Evolutionary conservation across 1,140 invertebrate genomes (phyloP).

Genomic region (Stegodyphus mimosarum): DNA sequence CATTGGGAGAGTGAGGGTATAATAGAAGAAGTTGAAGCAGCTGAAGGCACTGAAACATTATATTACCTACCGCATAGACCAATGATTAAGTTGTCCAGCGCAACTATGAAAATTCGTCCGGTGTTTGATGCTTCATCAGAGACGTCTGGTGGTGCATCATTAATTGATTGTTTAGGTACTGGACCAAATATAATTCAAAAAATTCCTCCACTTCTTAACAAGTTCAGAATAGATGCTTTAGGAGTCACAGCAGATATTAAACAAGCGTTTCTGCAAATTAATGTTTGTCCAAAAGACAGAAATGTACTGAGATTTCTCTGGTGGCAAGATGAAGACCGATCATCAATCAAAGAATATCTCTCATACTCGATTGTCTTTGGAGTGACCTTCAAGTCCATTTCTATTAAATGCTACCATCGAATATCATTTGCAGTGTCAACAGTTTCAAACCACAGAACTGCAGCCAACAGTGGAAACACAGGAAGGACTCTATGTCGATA

Average conservation of each 20-base stretch:
- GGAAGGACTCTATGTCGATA: slow-evolving; percentile 12
- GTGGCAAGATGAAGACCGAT: neutral
- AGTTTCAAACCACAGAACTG: slow-evolving; percentile 2
- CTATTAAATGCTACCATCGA: neutral
- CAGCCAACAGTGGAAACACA: neutral
- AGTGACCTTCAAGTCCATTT: neutral
- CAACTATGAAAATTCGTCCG: slow-evolving; percentile 23
- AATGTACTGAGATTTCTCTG: slow-evolving; percentile 1
- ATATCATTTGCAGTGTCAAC: neutral
- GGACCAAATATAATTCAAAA: neutral
- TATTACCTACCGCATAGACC: slow-evolving; percentile 24
- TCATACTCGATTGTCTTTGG: slow-evolving; percentile 8
- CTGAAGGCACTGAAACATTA: neutral
- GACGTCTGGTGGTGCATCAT: neutral
- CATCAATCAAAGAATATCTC: neutral
- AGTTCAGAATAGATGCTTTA: neutral
- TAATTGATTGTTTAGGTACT: slow-evolving; percentile 16
- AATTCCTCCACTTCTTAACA: neutral
- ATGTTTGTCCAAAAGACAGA: neutral
- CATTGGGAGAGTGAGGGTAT: neutral
- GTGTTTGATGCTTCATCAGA: slow-evolving; percentile 3
- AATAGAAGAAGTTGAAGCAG: neutral
- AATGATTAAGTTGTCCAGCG: slow-evolving; percentile 7
- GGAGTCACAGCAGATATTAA: slow-evolving; percentile 15
- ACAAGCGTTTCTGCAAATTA: slow-evolving; percentile 22